Base-by-base conservation (phyloP, 2,888 invertebrate genomes). In the Patella pellucida region DNA sequence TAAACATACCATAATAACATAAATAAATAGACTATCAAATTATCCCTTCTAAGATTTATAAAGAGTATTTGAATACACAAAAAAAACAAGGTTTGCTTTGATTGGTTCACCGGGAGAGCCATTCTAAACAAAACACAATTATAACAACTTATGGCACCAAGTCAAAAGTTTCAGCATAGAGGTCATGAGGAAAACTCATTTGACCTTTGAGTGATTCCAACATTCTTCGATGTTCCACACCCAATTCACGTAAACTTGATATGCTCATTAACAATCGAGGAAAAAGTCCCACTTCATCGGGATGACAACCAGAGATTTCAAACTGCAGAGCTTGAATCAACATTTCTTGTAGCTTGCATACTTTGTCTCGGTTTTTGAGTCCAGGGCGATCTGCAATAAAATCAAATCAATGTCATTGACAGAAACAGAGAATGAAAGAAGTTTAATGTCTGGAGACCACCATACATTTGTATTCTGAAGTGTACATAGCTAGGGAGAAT, bases 201-300 rank as follows among this genome's bases (percentile, higher is more conserved):
- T 88, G 87, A 50, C 87, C 88, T 77, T 88, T 89, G 11, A 89
- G 82, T 27, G 84, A 86, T 74, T 86, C 85, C 56, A 90, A 82
- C 89, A 89, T 88, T 51, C 89, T 84, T 16, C 88, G 79, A 79
- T 90, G 90, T 78, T 90, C 90, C 1, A 88, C 88, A n/a, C 88
- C 89, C 19, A 90, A 86, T 75, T 90, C 90, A 15, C 90, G 87
- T 23, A 90, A 85, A 79, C 87, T 88, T 73, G 90, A 89, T 75
- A 90, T 89, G 82, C 88, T 88, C 90, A 90, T 90, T 72, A 90
- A 86, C 3, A 90, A 85, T 7, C 90, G 87, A 7, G 90, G 89
- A 74, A 90, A 90, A 52, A 90, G 84, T 27, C 87, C 87, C 9
- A 83, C 82, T 74, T 88, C 88, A 7, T 86, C 86, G 9, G 87